Conservation (phyloP, 2,888 invertebrate genomes). For the Lasioglossum oenotherae region DNA sequence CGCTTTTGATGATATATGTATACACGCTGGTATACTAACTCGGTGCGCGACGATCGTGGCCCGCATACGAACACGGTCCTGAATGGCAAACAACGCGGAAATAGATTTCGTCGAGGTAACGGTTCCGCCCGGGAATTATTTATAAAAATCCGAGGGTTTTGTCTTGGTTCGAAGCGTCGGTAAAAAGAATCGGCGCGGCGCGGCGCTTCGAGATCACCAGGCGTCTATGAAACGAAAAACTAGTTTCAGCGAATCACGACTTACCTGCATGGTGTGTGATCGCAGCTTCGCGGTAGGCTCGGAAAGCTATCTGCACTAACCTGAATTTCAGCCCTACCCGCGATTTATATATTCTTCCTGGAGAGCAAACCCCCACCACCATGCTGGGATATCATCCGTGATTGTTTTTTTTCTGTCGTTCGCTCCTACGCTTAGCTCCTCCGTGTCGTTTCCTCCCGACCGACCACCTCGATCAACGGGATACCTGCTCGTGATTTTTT, state of each 20-base stretch:
- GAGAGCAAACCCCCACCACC: slow-evolving; percentile 73
- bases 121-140: slow-evolving; percentile 41
- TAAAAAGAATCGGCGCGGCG: not conserved
- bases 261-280: slow-evolving; percentile 66
- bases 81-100: slow-evolving; percentile 48
- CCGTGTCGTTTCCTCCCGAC: slow-evolving; percentile 50
- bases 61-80: slow-evolving; percentile 44
- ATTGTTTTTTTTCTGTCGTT: slow-evolving; percentile 56
- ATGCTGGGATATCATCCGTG: slow-evolving; percentile 58
- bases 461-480: slow-evolving; percentile 54
- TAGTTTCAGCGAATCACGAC: slow-evolving; percentile 16
- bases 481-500: slow-evolving; percentile 50
- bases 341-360: slow-evolving; percentile 77
- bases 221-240: not conserved
- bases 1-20: slow-evolving; percentile 36
- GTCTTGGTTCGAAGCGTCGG: not conserved
- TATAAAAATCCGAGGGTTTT: slow-evolving; percentile 20
- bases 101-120: slow-evolving; percentile 41
- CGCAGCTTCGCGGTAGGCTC: slow-evolving; percentile 56
- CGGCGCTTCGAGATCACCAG: too few species aligned
- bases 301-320: slow-evolving; percentile 73
- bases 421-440: slow-evolving; percentile 56
- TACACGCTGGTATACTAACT: slow-evolving; percentile 24
- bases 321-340: slow-evolving; percentile 73
- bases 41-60: slow-evolving; percentile 37